Conservation (phyloP, 2,113 vertebrate species). For the Caranx melampygus region DNA sequence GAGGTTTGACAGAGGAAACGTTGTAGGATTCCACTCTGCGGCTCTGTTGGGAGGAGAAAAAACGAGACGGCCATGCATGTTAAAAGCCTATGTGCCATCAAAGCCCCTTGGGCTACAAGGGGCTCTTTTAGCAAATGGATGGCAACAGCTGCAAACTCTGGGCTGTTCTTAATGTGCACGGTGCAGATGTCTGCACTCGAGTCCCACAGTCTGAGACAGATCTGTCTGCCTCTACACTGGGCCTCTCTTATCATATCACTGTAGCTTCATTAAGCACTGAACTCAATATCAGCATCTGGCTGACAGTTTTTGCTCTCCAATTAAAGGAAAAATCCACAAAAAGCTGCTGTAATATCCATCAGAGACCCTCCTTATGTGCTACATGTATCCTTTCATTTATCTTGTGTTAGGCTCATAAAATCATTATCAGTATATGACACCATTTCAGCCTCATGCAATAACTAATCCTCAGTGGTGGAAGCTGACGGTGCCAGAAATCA, state of each 20-base stretch:
- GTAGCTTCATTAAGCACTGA: constrained; percentile 64
- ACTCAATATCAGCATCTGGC: constrained; percentile 59
- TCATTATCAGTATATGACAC: background rate
- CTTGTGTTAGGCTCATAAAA: constrained; percentile 1
- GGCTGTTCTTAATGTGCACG: constrained; percentile 69
- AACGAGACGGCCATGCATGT: constrained; percentile 69
- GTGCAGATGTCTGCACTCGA: constrained; percentile 74
- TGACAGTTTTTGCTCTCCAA: constrained; percentile 50
- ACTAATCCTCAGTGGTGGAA: background rate
- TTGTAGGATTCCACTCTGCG: constrained; percentile 35
- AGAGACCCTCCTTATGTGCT: background rate
- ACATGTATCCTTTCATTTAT: background rate
- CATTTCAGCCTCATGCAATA: background rate
- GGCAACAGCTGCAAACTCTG: constrained; percentile 80
- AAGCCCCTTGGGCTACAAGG: constrained; percentile 75
- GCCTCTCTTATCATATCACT: constrained; percentile 62
- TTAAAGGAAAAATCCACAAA: constrained; percentile 28
- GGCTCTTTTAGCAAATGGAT: constrained; percentile 76
- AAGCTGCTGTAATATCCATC: constrained; percentile 17
- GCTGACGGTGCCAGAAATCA: background rate
- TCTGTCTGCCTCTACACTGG: constrained; percentile 65
- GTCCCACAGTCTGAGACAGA: constrained; percentile 71
- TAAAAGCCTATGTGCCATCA: constrained; percentile 78
- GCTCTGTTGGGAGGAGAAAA: constrained; percentile 43
- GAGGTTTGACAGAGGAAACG: constrained; percentile 51